These are phyloP conservation scores for Clarias laeviceps DNA, from an alignment of 2,797 vertebrate species.

Conservation along the genomic window DNA sequence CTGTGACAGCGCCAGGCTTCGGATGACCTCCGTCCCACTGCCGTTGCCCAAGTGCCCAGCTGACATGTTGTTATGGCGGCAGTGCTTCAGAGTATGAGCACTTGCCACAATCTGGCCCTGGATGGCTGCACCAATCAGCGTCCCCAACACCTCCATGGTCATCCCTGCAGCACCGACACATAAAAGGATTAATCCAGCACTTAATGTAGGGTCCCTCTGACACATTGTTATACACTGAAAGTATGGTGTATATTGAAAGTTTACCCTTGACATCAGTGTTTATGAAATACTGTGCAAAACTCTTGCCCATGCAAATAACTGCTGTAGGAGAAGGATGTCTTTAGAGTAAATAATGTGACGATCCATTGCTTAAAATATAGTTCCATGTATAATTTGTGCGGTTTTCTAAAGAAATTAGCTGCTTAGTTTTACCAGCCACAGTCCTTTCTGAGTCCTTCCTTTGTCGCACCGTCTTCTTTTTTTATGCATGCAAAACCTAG, in stretches of 20 bases:
- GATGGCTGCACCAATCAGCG: slow-evolving; percentile 87
- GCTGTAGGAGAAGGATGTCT: no score
- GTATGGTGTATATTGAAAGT: background rate
- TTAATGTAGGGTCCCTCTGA: background rate
- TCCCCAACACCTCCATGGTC: slow-evolving; percentile 92
- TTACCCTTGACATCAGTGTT: background rate
- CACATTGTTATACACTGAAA: background rate
- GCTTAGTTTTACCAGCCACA: no score
- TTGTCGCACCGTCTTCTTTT: no score
- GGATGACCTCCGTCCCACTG: slow-evolving; percentile 69
- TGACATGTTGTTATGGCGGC: slow-evolving; percentile 71
- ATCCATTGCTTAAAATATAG: no score
- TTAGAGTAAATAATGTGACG: no score
- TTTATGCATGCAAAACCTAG: no score
- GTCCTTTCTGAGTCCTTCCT: no score
- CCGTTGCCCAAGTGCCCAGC: slow-evolving; percentile 69
- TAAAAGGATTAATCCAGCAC: background rate
- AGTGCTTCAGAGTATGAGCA: slow-evolving; percentile 83
- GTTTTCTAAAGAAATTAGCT: no score
- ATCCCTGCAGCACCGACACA: slow-evolving; percentile 77
- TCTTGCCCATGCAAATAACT: no score
- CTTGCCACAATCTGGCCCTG: slow-evolving; percentile 93
- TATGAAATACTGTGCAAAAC: no score
- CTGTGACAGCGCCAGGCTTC: slow-evolving; percentile 68
- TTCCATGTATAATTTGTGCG: no score